Evolutionary conservation across 2,113 vertebrate genomes (phyloP).

Genomic region (Halichoerus grypus): DNA sequence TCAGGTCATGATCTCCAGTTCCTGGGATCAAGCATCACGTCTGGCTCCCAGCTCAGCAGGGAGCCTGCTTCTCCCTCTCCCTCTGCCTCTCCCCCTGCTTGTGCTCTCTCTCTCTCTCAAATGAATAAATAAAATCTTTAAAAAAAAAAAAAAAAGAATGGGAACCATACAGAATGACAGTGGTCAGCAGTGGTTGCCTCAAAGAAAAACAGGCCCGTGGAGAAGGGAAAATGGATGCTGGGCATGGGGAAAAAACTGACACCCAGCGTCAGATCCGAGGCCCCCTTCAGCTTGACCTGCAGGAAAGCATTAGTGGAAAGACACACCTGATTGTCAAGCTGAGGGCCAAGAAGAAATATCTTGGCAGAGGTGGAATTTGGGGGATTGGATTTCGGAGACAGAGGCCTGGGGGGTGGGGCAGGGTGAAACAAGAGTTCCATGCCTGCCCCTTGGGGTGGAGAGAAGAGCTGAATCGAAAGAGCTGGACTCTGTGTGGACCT

Average conservation of each 20-base stretch:
- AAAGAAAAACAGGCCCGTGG: background rate
- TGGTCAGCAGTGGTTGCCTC: too few species aligned
- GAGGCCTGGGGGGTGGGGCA: background rate
- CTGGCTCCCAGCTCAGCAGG: too few species aligned
- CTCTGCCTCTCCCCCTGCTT: too few species aligned
- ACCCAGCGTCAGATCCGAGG: background rate
- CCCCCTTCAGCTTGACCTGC: background rate
- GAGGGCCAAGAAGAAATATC: background rate
- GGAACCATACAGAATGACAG: background rate
- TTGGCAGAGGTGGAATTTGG: accelerated
- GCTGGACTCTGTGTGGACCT: background rate
- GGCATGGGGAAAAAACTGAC: background rate
- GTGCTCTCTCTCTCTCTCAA: too few species aligned
- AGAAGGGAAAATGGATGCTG: background rate
- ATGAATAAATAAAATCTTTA: too few species aligned
- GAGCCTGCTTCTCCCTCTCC: too few species aligned
- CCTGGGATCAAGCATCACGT: too few species aligned
- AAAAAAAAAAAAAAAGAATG: too few species aligned
- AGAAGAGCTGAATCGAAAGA: background rate
- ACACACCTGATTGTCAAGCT: background rate
- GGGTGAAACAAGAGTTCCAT: too few species aligned
- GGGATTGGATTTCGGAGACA: background rate
- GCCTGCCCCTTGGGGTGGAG: background rate
- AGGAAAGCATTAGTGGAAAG: too few species aligned
- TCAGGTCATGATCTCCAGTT: too few species aligned